Percentiles rank a stretch among this genome's conserved stretches.
These are phyloP conservation scores for Cerastis leucographa DNA, from an alignment of 2,888 invertebrate species.

Conservation along the genomic window DNA sequence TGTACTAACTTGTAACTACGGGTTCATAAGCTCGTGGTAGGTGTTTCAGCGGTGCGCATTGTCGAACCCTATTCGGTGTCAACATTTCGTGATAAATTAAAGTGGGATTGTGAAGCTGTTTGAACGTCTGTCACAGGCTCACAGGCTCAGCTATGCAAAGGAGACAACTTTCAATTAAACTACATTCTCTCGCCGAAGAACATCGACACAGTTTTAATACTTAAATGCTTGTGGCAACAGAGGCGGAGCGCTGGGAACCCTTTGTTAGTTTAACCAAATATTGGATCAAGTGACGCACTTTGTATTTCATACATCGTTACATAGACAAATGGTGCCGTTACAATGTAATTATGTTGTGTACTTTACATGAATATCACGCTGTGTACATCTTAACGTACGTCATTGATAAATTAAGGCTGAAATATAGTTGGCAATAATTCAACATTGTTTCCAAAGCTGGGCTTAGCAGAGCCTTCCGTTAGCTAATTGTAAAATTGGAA, in stretches of 20 bases:
- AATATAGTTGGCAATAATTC: neutral
- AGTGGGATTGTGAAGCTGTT: conserved; percentile 63
- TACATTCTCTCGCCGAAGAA: conserved; percentile 40
- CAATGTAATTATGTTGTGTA: conserved; percentile 35
- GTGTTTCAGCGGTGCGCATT: conserved; percentile 42
- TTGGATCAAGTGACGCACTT: conserved; percentile 52
- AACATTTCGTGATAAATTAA: conserved; percentile 69
- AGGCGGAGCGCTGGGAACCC: conserved; percentile 24
- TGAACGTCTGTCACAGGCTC: conserved; percentile 48
- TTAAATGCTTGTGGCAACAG: conserved; percentile 40
- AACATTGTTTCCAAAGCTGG: neutral
- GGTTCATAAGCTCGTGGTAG: conserved; percentile 1
- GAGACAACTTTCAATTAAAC: conserved; percentile 54
- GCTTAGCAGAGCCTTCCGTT: neutral
- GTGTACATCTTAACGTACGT: neutral
- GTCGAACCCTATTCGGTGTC: conserved; percentile 65
- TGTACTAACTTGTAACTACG: neutral
- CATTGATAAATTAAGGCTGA: neutral
- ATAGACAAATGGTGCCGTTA: conserved; percentile 39
- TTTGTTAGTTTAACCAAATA: conserved; percentile 54
- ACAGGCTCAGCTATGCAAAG: conserved; percentile 50
- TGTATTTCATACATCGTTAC: conserved; percentile 19
- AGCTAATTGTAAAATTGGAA: neutral
- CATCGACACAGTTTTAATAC: conserved; percentile 47
- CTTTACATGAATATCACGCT: conserved; percentile 12